A percentile compares a stretch with the other conserved stretches of the same genome.
Conservation (phyloP, 1,140 invertebrate genomes). For the Drosophila setifemur region DNA sequence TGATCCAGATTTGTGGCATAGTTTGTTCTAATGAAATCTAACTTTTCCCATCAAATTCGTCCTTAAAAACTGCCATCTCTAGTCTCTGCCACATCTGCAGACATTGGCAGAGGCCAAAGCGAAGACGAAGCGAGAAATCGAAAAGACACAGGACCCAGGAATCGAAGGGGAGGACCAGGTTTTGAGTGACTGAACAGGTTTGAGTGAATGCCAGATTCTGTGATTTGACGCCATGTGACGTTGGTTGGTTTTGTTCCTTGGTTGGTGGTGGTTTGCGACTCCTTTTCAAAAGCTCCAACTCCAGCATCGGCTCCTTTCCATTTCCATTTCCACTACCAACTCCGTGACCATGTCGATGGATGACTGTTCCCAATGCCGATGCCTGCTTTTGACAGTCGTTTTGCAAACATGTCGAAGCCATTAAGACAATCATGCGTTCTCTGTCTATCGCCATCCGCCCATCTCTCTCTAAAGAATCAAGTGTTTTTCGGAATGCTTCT, state of each 20-base stretch:
- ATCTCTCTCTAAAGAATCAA: constrained; percentile 26
- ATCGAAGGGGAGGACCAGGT: not conserved
- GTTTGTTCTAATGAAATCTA: no score
- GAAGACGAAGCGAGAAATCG: constrained; percentile 59
- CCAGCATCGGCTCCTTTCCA: not conserved
- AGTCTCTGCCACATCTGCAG: constrained; percentile 29
- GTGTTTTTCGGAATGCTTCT: constrained; percentile 37
- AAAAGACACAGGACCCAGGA: constrained; percentile 49
- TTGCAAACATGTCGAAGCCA: constrained; percentile 81
- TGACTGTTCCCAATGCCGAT: constrained; percentile 26
- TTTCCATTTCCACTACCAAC: constrained; percentile 4
- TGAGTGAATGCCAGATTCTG: constrained; percentile 48
- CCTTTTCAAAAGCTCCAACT: not conserved
- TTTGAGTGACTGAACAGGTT: constrained; percentile 33
- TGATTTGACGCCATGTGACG: constrained; percentile 43
- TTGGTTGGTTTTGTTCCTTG: constrained; percentile 12
- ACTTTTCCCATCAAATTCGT: no score
- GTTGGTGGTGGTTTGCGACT: not conserved
- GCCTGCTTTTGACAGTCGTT: constrained; percentile 78
- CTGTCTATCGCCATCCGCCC: constrained; percentile 3
- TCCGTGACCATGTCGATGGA: constrained; percentile 1
- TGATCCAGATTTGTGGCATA: no score
- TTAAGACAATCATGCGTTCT: constrained; percentile 78
- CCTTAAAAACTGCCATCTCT: constrained; percentile 29
- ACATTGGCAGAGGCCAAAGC: constrained; percentile 33